These are phyloP conservation scores for Drosophila santomea DNA, from an alignment of 1,140 invertebrate species.

Conservation along the genomic window DNA sequence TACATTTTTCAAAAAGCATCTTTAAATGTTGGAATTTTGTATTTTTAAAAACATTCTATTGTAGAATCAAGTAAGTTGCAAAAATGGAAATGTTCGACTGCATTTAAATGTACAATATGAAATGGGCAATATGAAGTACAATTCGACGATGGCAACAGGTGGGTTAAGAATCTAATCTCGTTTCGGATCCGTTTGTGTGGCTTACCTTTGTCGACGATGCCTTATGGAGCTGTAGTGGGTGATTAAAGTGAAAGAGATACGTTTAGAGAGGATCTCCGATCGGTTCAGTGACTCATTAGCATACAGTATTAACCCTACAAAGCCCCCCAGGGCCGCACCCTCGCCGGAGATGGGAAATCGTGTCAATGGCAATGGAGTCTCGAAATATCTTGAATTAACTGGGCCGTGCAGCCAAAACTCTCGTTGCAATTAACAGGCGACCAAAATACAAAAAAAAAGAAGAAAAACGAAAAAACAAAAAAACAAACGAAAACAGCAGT, in stretches of 20 bases:
- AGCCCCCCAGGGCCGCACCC: constrained; percentile 16
- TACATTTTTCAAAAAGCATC: too few species aligned
- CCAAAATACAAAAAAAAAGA: constrained; percentile 5
- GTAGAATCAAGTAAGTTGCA: too few species aligned
- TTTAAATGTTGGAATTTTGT: too few species aligned
- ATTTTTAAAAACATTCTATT: too few species aligned
- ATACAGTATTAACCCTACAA: constrained; percentile 5
- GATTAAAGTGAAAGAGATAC: constrained; percentile 25
- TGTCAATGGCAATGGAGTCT: constrained; percentile 33
- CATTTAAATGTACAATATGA: too few species aligned
- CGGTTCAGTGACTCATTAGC: background rate
- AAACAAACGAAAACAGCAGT: background rate
- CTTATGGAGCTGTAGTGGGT: constrained; percentile 70
- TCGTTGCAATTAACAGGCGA: constrained; percentile 41
- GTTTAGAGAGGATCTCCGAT: constrained; percentile 21
- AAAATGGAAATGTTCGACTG: too few species aligned
- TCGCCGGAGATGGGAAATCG: constrained; percentile 30
- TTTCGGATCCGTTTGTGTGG: background rate
- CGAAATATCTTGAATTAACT: constrained; percentile 39
- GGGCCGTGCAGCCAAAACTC: constrained; percentile 40
- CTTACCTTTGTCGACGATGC: constrained; percentile 80
- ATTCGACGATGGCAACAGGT: background rate
- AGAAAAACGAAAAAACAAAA: too few species aligned
- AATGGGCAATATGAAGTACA: background rate
- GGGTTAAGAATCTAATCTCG: background rate